Percentiles rank a stretch among this genome's conserved stretches.
Evolutionary conservation across 2,888 invertebrate species (phyloP).

Genomic region (Ectemnius cavifrons): DNA sequence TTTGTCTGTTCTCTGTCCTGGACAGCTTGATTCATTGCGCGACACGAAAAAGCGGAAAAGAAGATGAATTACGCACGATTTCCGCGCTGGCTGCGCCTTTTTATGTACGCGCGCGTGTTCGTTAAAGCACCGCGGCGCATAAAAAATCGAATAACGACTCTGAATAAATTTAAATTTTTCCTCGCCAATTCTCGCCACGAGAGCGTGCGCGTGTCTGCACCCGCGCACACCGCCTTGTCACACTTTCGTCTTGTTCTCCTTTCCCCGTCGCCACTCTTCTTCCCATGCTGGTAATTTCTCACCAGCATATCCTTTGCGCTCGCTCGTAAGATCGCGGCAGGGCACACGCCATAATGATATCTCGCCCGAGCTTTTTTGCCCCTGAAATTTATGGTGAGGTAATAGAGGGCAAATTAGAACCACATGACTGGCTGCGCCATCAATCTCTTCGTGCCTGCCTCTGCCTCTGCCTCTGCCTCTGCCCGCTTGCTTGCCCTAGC

Average conservation of each 20-base stretch:
- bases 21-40: conserved; percentile 10
- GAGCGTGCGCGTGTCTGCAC: not conserved
- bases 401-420: conserved; percentile 71
- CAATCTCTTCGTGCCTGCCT: conserved; percentile 58
- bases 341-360: conserved; percentile 57
- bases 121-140: not conserved
- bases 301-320: conserved; percentile 46
- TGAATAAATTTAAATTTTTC: conserved; percentile 10
- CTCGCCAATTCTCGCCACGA: conserved; percentile 7
- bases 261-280: conserved; percentile 22
- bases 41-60: conserved; percentile 7
- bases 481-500: not conserved
- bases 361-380: conserved; percentile 56
- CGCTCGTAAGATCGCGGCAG: conserved; percentile 40
- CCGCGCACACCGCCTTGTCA: conserved; percentile 9
- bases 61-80: conserved; percentile 6
- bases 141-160: conserved; percentile 2
- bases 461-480: conserved; percentile 19
- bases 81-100: not conserved
- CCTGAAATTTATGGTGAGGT: conserved; percentile 66
- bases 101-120: not conserved
- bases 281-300: conserved; percentile 40
- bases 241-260: conserved; percentile 4
- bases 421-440: conserved; percentile 68
- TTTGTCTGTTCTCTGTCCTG: conserved; percentile 3